A percentile compares a stretch with the other conserved stretches of the same genome.
phyloP scores from a whole-genome alignment of 2,888 invertebrate genomes.

The Pachydiplax longipennis region DNA sequence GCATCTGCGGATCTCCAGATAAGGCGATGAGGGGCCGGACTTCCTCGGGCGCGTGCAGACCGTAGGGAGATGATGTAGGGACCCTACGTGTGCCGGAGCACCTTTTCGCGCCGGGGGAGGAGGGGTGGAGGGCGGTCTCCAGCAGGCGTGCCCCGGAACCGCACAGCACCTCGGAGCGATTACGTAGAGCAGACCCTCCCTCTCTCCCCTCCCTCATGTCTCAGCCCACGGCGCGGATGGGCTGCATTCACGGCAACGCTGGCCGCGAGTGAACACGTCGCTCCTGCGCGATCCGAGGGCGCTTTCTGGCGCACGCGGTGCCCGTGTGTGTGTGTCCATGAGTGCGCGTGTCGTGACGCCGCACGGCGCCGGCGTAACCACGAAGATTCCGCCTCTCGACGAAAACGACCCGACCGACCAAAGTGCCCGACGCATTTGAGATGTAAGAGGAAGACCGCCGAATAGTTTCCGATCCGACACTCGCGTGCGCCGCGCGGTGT shows the following conservation, averaged over 20 bases:
- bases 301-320: background rate
- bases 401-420: background rate
- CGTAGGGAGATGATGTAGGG: background rate
- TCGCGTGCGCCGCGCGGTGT: background rate
- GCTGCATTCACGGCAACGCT: constrained; percentile 28
- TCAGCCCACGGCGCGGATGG: constrained; percentile 27
- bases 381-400: background rate
- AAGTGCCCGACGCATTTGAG: background rate
- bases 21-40: background rate
- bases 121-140: background rate
- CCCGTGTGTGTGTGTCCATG: background rate
- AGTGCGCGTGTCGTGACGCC: background rate
- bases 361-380: background rate
- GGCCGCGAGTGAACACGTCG: background rate
- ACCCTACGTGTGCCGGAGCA: no score
- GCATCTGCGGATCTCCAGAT: no score
- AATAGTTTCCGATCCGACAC: background rate
- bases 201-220: background rate
- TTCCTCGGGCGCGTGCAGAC: background rate
- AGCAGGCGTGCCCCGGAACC: background rate
- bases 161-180: background rate
- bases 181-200: constrained; percentile 2
- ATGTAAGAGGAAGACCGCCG: background rate
- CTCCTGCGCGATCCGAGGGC: background rate
- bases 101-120: background rate